Conservation (phyloP, 1,140 invertebrate species). For the Lerema accius region DNA sequence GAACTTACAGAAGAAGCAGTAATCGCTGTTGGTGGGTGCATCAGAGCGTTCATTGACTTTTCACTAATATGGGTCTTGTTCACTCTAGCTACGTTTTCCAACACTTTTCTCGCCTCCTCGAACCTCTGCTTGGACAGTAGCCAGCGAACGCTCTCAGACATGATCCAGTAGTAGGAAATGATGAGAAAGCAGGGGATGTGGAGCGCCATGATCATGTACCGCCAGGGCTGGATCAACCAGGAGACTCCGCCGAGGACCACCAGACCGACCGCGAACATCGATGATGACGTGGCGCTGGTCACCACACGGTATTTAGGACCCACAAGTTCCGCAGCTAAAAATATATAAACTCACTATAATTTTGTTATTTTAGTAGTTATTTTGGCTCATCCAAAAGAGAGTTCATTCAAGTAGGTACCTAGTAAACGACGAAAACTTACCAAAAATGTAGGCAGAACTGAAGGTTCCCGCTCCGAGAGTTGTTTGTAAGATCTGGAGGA, state of each 20-base stretch:
- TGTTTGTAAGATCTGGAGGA: slow-evolving; percentile 86
- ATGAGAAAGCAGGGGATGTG: slow-evolving; percentile 86
- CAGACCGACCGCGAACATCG: slow-evolving; percentile 88
- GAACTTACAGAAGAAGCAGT: slow-evolving; percentile 8
- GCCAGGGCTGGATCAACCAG: slow-evolving; percentile 87
- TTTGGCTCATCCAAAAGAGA: too few species aligned
- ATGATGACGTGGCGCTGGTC: slow-evolving; percentile 86
- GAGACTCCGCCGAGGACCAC: slow-evolving; percentile 86
- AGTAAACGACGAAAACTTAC: slow-evolving; percentile 41
- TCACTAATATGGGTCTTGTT: slow-evolving; percentile 85
- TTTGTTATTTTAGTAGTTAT: too few species aligned
- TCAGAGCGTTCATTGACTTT: slow-evolving; percentile 73
- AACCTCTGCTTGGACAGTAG: slow-evolving; percentile 87
- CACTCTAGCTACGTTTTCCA: slow-evolving; percentile 84
- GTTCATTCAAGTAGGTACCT: too few species aligned
- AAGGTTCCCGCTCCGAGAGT: slow-evolving; percentile 78
- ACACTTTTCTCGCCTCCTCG: slow-evolving; percentile 84
- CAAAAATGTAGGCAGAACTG: slow-evolving; percentile 73
- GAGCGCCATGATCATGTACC: slow-evolving; percentile 85
- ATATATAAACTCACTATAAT: too few species aligned
- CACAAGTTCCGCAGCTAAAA: slow-evolving; percentile 88
- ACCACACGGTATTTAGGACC: slow-evolving; percentile 88
- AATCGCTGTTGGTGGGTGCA: slow-evolving; percentile 41
- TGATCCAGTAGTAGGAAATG: slow-evolving; percentile 84
- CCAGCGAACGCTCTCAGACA: slow-evolving; percentile 89